A percentile compares a stretch with the other conserved stretches of the same genome.
These are phyloP conservation scores for Actinernus sp. DNA, from an alignment of 92 coral and sea anemone genomes.

Conservation along the genomic window DNA sequence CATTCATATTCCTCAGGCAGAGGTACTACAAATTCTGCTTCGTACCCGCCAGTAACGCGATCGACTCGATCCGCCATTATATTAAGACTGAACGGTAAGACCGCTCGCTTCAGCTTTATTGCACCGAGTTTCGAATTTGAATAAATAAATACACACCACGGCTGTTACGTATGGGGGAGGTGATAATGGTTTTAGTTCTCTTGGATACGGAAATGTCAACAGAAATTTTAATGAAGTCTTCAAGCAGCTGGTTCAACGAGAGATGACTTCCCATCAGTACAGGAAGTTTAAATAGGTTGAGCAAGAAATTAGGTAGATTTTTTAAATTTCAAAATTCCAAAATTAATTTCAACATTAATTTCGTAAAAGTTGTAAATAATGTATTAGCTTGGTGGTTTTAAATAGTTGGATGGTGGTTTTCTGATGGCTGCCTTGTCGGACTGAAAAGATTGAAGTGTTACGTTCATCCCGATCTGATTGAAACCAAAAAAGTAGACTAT, in stretches of 20 bases:
- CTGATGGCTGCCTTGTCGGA: too few relatives aligned
- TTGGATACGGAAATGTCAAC: conserved; percentile 27
- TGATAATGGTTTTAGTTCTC: conserved; percentile 3
- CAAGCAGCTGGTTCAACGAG: conserved; percentile 10
- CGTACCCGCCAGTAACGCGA: conserved; percentile 94
- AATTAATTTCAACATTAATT: too few relatives aligned
- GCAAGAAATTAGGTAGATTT: too few relatives aligned
- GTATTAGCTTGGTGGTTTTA: too few relatives aligned
- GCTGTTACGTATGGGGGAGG: not conserved
- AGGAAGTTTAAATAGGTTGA: too few relatives aligned
- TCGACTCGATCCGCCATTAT: conserved; percentile 96
- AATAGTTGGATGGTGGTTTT: too few relatives aligned
- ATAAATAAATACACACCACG: conserved; percentile 26
- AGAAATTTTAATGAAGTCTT: not conserved
- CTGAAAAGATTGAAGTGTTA: too few relatives aligned
- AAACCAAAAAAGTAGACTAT: too few relatives aligned
- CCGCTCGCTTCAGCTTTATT: conserved; percentile 8
- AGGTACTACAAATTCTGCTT: conserved; percentile 87
- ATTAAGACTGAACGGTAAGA: not conserved
- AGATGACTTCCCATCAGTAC: not conserved
- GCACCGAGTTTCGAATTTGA: conserved; percentile 15
- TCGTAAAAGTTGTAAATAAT: too few relatives aligned
- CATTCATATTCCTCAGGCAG: conserved; percentile 97
- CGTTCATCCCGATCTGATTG: too few relatives aligned
- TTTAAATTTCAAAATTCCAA: too few relatives aligned